Evolutionary conservation across 2,888 invertebrate genomes (phyloP).

Genomic region (Flabesymbios commensalis): DNA sequence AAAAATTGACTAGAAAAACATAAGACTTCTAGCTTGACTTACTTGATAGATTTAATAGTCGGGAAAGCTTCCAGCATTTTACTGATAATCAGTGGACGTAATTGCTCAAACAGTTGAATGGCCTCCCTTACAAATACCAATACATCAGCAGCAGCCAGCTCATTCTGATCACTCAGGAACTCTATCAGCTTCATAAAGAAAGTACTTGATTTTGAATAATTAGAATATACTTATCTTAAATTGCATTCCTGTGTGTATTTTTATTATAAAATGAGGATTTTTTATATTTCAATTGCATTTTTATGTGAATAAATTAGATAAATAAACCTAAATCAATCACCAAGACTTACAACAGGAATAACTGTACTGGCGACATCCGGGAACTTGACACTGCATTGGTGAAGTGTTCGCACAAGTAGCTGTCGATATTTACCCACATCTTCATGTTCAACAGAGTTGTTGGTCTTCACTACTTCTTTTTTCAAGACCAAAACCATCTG

Average conservation of each 20-base stretch:
- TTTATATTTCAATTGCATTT: too few relatives aligned
- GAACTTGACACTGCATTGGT: conserved; percentile 85
- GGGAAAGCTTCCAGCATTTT: conserved; percentile 79
- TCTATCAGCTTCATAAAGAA: conserved; percentile 72
- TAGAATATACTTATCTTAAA: too few relatives aligned
- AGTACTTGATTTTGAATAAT: too few relatives aligned
- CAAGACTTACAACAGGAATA: conserved; percentile 76
- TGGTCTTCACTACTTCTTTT: conserved; percentile 89
- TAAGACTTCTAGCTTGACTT: conserved; percentile 34
- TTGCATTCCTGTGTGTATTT: too few relatives aligned
- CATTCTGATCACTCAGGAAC: conserved; percentile 70
- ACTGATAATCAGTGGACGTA: conserved; percentile 77
- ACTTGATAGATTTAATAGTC: conserved; percentile 83
- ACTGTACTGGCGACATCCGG: conserved; percentile 93
- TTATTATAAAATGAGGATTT: too few relatives aligned
- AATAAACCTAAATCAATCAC: too few relatives aligned
- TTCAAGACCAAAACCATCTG: conserved; percentile 85
- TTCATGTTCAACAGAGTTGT: conserved; percentile 83
- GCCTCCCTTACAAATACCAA: conserved; percentile 90
- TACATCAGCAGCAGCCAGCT: conserved; percentile 85
- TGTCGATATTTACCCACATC: conserved; percentile 95
- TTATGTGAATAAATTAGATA: too few relatives aligned
- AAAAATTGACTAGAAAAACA: too few relatives aligned
- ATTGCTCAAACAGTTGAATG: conserved; percentile 74
- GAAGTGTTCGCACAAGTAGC: conserved; percentile 90